Percentiles rank a stretch among this genome's conserved stretches.
Conservation (phyloP, 1,140 invertebrate species). For the Protaetia brevitarsis region DNA sequence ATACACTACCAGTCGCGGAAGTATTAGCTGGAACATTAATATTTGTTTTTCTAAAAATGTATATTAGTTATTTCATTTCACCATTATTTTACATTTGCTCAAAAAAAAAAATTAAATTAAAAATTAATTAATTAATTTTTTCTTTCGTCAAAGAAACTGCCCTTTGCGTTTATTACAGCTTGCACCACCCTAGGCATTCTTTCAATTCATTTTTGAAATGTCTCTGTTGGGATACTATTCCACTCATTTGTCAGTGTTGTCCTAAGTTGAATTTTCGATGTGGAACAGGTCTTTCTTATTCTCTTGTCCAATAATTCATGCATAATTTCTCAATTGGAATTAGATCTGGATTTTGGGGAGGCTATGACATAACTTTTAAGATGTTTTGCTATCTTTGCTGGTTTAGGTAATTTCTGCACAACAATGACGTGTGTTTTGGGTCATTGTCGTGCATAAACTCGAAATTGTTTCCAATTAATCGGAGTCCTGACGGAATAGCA, state of each 20-base stretch:
- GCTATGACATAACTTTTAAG: neutral
- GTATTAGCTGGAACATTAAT: neutral
- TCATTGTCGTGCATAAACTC: slow-evolving; percentile 26
- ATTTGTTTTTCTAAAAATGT: neutral
- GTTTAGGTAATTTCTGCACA: slow-evolving; percentile 16
- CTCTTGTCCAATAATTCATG: neutral
- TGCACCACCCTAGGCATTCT: slow-evolving; percentile 2
- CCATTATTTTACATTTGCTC: neutral
- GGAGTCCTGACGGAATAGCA: neutral
- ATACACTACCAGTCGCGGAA: slow-evolving; percentile 2
- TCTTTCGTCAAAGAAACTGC: neutral
- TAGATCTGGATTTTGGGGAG: neutral
- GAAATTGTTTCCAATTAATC: slow-evolving; percentile 3
- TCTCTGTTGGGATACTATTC: neutral
- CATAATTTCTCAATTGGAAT: neutral
- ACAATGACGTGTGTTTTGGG: neutral
- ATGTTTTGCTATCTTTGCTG: neutral
- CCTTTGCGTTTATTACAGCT: slow-evolving; percentile 1
- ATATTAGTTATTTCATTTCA: neutral
- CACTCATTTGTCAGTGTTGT: neutral
- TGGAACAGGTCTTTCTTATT: neutral
- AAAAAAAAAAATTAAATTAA: neutral
- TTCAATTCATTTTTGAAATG: neutral
- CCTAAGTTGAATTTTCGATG: neutral
- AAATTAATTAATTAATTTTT: neutral